Evolutionary conservation across 2,888 invertebrate genomes (phyloP).

Genomic region (Leptopilina drosophilae): DNA sequence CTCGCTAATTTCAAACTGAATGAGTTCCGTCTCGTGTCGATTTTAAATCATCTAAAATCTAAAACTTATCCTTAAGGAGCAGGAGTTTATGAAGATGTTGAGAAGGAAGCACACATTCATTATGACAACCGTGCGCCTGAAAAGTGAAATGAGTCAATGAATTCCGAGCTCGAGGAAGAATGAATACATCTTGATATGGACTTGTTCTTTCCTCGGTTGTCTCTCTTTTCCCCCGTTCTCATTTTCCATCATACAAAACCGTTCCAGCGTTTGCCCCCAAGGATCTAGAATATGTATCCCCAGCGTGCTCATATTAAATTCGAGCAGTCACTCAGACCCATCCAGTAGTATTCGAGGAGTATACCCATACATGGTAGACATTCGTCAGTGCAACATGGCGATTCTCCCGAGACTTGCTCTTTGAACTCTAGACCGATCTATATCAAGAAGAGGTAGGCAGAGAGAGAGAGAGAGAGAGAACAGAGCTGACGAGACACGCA

Average conservation of each 20-base stretch:
- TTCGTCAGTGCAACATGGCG: slow-evolving; percentile 40
- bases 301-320: slow-evolving; percentile 46
- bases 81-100: no score
- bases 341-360: slow-evolving; percentile 40
- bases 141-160: slow-evolving; percentile 1
- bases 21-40: background rate
- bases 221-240: slow-evolving; percentile 21
- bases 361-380: slow-evolving; percentile 42
- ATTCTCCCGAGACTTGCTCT: slow-evolving; percentile 46
- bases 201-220: slow-evolving; percentile 17
- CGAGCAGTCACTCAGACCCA: slow-evolving; percentile 41
- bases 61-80: no score
- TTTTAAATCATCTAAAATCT: no score
- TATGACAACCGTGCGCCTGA: no score
- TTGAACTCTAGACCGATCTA: slow-evolving; percentile 48
- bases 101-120: no score
- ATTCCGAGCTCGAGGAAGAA: background rate
- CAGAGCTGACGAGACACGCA: slow-evolving; percentile 11
- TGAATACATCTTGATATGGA: slow-evolving; percentile 14
- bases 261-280: slow-evolving; percentile 28
- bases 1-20: slow-evolving; percentile 15
- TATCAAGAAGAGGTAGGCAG: slow-evolving; percentile 19
- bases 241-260: slow-evolving; percentile 33
- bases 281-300: slow-evolving; percentile 26
- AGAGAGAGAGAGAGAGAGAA: background rate